Evolutionary conservation across 2,888 invertebrate species (phyloP), one percentile per base, ranked within the genome.

Genomic region (Machimus atricapillus): DNA sequence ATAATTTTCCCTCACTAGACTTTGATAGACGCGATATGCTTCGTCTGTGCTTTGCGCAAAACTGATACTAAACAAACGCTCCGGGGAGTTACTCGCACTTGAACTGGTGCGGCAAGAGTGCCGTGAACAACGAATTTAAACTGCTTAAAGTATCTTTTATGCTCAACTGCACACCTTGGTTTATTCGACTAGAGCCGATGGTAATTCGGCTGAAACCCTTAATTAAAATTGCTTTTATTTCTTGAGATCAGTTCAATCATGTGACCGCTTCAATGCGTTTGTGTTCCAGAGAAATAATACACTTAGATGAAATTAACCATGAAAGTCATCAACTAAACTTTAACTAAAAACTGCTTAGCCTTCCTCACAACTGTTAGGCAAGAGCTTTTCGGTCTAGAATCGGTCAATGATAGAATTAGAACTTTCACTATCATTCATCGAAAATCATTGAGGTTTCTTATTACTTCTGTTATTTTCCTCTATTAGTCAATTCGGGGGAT

Each of bases 61-160:
- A 78, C 76, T 34, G 76, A 37, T 37, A 16, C 14, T 46, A 46
- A n/a, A 52, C 52, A 56, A 43, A 16, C n/a, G 12, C 46, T 52
- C 78, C 43, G 78, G 43, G 7, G 43, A n/a, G 40, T 23, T 78
- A 43, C 37, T 19, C 78, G 43, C 76, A 76, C 76, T 76, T 40
- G 40, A 27, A 40, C 78, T 37, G 78, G 78, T 78, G 43, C 19
- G 56, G 81, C 52, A 56, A 46, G 81, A 81, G 23, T 34, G 43
- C 81, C 52, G 27, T 52, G 81, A 52, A 46, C 46, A 56, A 34
- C 81, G 23, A 43, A 78, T 78, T 76, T 23, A 52, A 81, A 56
- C 56, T 81, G 81, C 46, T 81, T 56, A 81, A 81, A 81, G 31
- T 81, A 52, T 31, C 78, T 81, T 81, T 81, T 81, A 81, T 81